Conservation (phyloP, 2,888 invertebrate species). For the Drosophila subquinaria region DNA sequence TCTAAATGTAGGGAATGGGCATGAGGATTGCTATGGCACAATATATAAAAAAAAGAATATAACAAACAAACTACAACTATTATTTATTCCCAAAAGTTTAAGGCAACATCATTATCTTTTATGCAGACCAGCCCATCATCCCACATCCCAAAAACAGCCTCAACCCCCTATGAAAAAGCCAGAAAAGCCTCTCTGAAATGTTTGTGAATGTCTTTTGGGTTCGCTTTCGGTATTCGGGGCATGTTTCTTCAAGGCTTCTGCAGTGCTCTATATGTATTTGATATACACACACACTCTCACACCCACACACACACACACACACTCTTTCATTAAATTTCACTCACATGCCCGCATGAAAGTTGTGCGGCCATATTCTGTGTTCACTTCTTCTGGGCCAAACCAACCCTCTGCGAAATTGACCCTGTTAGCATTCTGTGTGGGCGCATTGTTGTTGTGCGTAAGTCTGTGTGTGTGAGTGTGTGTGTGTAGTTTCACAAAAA, state of each 20-base stretch:
- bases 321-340: conserved; percentile 62
- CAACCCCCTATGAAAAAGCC: background rate
- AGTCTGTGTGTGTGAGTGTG: conserved; percentile 13
- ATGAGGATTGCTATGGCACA: conserved; percentile 28
- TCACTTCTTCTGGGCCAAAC: conserved; percentile 34
- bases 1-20: conserved; percentile 17
- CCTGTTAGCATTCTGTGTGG: conserved; percentile 27
- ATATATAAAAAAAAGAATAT: conserved; percentile 16
- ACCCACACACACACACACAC: conserved; percentile 1
- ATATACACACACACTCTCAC: background rate
- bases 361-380: conserved; percentile 71
- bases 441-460: conserved; percentile 11
- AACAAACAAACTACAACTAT: conserved; percentile 71
- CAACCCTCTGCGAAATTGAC: conserved; percentile 55
- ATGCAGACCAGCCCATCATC: conserved; percentile 63
- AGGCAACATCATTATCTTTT: conserved; percentile 85
- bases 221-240: conserved; percentile 28
- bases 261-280: conserved; percentile 12
- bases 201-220: conserved; percentile 43
- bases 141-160: conserved; percentile 11
- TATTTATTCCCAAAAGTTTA: conserved; percentile 84
- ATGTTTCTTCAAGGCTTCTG: conserved; percentile 54
- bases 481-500: conserved; percentile 63
- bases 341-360: conserved; percentile 67
- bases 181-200: conserved; percentile 45